Evolutionary conservation across 2,113 vertebrate genomes (phyloP).

Genomic region (Alethe castanea): DNA sequence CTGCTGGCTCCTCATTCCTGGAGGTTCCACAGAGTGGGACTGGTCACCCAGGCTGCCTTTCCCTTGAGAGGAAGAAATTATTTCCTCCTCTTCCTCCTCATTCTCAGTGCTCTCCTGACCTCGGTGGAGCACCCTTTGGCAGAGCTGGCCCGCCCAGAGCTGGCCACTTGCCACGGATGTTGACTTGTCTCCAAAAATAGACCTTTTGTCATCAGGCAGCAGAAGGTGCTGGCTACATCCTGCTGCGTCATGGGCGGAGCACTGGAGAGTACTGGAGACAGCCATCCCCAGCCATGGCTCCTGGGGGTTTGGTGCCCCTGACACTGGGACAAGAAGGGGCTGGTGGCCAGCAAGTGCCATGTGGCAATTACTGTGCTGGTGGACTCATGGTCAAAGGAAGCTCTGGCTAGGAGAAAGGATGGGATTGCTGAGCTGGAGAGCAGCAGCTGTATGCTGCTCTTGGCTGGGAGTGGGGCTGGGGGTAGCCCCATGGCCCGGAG

Average conservation of each 20-base stretch:
- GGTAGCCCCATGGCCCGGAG: not conserved
- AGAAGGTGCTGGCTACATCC: not conserved
- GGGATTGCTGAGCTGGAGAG: not conserved
- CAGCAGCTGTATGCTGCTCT: fast-evolving
- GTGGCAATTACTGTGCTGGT: not conserved
- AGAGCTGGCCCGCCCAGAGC: not conserved
- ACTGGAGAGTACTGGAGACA: not conserved
- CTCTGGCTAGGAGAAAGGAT: not conserved
- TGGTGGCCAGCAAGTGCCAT: not conserved
- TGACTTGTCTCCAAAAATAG: slow-evolving; percentile 19
- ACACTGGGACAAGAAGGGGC: not conserved
- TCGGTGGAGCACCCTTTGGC: not conserved
- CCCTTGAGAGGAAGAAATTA: not conserved
- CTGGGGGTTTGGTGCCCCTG: not conserved
- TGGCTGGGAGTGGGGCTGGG: not conserved
- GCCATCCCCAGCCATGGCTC: fast-evolving
- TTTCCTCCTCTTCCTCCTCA: not conserved
- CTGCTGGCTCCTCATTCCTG: not conserved
- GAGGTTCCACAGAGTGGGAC: not conserved
- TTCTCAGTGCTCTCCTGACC: not conserved
- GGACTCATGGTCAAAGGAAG: not conserved
- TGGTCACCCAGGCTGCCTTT: not conserved
- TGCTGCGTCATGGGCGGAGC: fast-evolving
- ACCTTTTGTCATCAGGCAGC: slow-evolving; percentile 12
- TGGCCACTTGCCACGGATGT: not conserved